Evolutionary conservation across 2,113 vertebrate genomes (phyloP).

Genomic region (Hippotragus niger): DNA sequence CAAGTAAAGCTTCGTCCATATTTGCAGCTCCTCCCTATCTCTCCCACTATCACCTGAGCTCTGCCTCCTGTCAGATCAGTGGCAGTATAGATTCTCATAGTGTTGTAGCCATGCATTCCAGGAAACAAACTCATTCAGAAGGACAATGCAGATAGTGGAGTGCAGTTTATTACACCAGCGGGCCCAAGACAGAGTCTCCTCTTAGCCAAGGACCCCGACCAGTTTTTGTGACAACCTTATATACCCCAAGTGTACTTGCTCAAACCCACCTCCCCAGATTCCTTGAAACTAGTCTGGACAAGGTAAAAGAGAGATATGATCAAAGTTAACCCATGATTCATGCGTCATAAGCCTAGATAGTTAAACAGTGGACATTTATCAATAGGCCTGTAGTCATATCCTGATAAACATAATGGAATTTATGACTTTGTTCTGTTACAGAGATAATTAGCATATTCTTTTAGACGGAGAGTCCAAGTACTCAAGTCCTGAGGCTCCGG

Average conservation of each 20-base stretch:
- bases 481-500: background rate
- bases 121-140: background rate
- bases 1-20: background rate
- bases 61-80: background rate
- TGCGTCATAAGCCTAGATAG: background rate
- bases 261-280: background rate
- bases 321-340: background rate
- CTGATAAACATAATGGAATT: background rate
- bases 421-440: background rate
- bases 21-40: background rate
- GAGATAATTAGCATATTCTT: background rate
- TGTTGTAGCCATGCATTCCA: background rate
- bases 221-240: background rate
- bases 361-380: background rate
- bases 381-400: background rate
- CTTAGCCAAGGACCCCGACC: background rate
- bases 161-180: background rate
- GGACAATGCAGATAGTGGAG: background rate
- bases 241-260: background rate
- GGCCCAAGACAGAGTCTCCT: background rate
- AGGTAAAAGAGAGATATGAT: background rate
- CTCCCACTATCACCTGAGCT: background rate
- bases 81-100: background rate
- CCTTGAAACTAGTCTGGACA: background rate
- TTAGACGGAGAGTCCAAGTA: accelerated